Conservation (phyloP, 1,140 invertebrate species). For the Saccostrea cuccullata region DNA sequence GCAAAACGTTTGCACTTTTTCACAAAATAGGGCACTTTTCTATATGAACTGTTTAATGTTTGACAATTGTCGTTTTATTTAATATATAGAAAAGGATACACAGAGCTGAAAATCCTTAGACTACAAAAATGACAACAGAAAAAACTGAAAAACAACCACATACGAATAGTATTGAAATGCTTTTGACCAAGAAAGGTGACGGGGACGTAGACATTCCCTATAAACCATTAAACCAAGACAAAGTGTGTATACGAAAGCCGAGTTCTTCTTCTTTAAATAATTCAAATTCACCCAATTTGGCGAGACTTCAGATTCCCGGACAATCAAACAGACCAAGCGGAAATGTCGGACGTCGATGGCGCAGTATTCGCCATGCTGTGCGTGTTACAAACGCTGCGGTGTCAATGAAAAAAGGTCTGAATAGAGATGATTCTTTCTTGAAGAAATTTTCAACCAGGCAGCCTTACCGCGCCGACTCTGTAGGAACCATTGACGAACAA, state of each 20-base stretch:
- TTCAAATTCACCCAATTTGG: not conserved
- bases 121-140: not conserved
- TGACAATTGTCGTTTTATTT: not conserved
- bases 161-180: not conserved
- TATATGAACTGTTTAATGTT: no score
- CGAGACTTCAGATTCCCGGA: not conserved
- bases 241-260: not conserved
- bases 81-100: not conserved
- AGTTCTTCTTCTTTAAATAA: not conserved
- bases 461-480: constrained; percentile 58
- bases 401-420: constrained; percentile 87
- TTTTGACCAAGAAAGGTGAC: not conserved
- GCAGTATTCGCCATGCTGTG: constrained; percentile 94
- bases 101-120: not conserved
- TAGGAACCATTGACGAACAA: constrained; percentile 49
- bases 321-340: not conserved
- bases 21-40: no score
- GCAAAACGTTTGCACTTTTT: no score
- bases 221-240: not conserved
- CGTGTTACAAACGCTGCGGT: constrained; percentile 92
- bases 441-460: constrained; percentile 95
- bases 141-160: not conserved
- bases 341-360: constrained; percentile 82
- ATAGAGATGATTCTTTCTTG: constrained; percentile 95
- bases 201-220: constrained; percentile 3